Conservation (phyloP, 2,888 invertebrate species). For the Acrocyrtus sp. region DNA sequence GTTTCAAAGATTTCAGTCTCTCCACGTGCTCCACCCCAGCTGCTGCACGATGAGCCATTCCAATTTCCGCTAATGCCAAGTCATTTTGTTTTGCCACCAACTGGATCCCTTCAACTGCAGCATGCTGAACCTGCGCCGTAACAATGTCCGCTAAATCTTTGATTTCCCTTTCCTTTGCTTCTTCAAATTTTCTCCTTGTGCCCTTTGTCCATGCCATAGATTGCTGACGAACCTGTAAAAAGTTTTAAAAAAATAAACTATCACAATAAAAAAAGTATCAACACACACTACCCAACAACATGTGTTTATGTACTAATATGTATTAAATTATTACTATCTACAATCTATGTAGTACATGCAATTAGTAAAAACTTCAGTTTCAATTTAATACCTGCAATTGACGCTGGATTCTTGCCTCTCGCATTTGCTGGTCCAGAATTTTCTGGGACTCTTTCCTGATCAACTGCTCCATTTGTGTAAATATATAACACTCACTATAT, state of each 20-base stretch:
- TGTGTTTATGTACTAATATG: too few relatives aligned
- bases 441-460: constrained; percentile 41
- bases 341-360: too few relatives aligned
- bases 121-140: constrained; percentile 33
- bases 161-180: constrained; percentile 36
- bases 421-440: constrained; percentile 29
- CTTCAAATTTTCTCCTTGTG: constrained; percentile 37
- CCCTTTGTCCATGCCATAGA: constrained; percentile 50
- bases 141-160: constrained; percentile 11
- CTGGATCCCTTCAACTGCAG: constrained; percentile 40
- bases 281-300: too few relatives aligned
- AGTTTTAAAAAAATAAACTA: constrained; percentile 3
- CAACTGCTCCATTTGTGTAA: constrained; percentile 53
- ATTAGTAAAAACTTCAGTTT: background rate
- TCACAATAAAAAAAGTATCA: too few relatives aligned
- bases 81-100: constrained; percentile 39
- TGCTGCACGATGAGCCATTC: constrained; percentile 52
- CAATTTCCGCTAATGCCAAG: constrained; percentile 52
- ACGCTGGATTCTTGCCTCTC: constrained; percentile 36
- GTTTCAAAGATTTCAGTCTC: constrained; percentile 32
- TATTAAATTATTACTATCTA: too few relatives aligned
- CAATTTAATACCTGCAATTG: constrained; percentile 44
- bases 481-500: too few relatives aligned
- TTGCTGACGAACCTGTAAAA: constrained; percentile 51
- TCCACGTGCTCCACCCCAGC: constrained; percentile 35